A percentile compares a stretch with the other conserved stretches of the same genome.
Conservation (phyloP, 2,888 invertebrate genomes). For the Asteroscopus sphinx region DNA sequence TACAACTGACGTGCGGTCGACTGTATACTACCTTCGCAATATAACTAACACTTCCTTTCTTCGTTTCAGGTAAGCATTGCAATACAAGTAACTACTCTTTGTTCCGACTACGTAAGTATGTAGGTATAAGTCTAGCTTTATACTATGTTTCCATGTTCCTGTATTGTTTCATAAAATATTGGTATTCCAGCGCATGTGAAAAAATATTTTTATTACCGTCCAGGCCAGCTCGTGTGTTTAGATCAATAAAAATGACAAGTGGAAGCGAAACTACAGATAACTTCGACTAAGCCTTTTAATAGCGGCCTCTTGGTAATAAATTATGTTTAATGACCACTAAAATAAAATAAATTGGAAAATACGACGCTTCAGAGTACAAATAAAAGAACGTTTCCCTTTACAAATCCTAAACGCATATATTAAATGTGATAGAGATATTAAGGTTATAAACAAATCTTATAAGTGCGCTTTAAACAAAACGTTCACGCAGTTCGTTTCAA, state of each 20-base stretch:
- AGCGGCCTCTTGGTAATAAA: slow-evolving; percentile 68
- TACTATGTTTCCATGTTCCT: slow-evolving; percentile 2
- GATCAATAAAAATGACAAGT: slow-evolving; percentile 72
- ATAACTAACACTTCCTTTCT: slow-evolving; percentile 30
- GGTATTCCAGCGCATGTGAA: slow-evolving; percentile 34
- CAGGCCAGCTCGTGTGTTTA: slow-evolving; percentile 52
- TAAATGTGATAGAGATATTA: slow-evolving; percentile 58
- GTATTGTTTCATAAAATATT: slow-evolving; percentile 26
- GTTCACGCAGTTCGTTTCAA: slow-evolving; percentile 18
- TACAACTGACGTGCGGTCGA: too few relatives aligned
- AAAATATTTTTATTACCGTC: slow-evolving; percentile 44
- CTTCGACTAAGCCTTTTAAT: slow-evolving; percentile 69
- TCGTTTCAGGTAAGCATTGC: slow-evolving; percentile 50
- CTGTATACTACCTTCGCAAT: slow-evolving; percentile 5
- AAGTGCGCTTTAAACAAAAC: slow-evolving; percentile 18
- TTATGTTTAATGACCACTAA: slow-evolving; percentile 75
- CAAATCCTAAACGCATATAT: slow-evolving; percentile 54
- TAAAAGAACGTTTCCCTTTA: slow-evolving; percentile 55
- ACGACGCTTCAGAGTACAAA: slow-evolving; percentile 62
- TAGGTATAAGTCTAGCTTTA: not conserved
- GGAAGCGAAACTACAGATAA: slow-evolving; percentile 64
- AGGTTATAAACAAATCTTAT: slow-evolving; percentile 54
- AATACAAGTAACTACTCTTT: slow-evolving; percentile 26
- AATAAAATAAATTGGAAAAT: slow-evolving; percentile 74
- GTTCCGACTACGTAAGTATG: slow-evolving; percentile 40